Conservation (phyloP, 2,113 vertebrate species). For the Anarhynchus alexandrinus region DNA sequence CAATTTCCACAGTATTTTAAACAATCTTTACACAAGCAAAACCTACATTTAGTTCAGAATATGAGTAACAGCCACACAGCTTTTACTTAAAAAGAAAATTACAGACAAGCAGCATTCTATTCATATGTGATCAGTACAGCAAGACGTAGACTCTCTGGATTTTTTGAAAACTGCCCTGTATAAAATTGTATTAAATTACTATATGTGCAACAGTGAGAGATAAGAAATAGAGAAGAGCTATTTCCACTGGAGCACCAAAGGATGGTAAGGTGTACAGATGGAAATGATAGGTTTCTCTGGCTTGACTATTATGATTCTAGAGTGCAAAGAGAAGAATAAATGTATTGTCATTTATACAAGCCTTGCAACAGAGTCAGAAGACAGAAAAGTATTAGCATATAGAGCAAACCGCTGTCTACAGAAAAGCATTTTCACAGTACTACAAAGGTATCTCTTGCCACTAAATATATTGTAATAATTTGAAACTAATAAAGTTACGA, state of each 20-base stretch:
- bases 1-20: not conserved
- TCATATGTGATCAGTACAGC: not conserved
- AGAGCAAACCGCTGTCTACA: not conserved
- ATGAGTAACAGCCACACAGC: not conserved
- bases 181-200: slow-evolving; percentile 35
- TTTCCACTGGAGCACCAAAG: not conserved
- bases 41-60: not conserved
- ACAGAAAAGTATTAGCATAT: not conserved
- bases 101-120: not conserved
- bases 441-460: not conserved
- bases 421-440: not conserved
- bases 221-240: not conserved
- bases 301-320: not conserved
- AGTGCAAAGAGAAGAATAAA: not conserved
- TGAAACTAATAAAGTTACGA: not conserved
- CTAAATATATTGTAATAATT: not conserved
- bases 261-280: not conserved
- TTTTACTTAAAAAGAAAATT: slow-evolving; percentile 9
- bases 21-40: not conserved
- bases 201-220: not conserved
- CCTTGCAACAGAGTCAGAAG: not conserved
- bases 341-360: not conserved
- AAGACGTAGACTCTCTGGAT: not conserved
- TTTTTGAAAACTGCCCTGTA: not conserved
- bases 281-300: slow-evolving; percentile 29